These are phyloP conservation scores for Carabus problematicus DNA, from an alignment of 2,888 invertebrate species.

Conservation along the genomic window DNA sequence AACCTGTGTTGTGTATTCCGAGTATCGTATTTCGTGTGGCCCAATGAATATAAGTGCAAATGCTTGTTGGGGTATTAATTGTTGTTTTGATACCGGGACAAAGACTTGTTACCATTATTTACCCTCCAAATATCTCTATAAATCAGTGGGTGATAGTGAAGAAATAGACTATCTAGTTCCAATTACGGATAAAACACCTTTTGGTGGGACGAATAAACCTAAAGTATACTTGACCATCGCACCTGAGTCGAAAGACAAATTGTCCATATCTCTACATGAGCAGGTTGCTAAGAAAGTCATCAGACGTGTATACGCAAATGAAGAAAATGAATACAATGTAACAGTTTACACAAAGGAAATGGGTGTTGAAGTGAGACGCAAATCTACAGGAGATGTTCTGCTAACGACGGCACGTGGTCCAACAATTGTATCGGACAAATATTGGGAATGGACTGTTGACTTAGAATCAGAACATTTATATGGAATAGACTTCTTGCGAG, in stretches of 20 bases:
- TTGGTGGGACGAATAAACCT: slow-evolving; percentile 44
- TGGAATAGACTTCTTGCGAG: slow-evolving; percentile 64
- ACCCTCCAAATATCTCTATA: slow-evolving; percentile 54
- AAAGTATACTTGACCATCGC: slow-evolving; percentile 46
- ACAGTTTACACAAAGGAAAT: slow-evolving; percentile 9
- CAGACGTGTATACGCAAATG: slow-evolving; percentile 26
- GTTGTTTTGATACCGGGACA: slow-evolving; percentile 53
- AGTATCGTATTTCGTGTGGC: slow-evolving; percentile 54
- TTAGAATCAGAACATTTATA: slow-evolving; percentile 64
- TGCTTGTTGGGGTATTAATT: slow-evolving; percentile 49
- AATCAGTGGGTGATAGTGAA: slow-evolving; percentile 29
- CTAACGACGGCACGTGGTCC: slow-evolving; percentile 66
- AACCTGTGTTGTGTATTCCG: slow-evolving; percentile 51
- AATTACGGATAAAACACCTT: slow-evolving; percentile 46
- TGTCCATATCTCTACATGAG: slow-evolving; percentile 48
- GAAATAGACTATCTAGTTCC: slow-evolving; percentile 26
- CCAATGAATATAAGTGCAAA: slow-evolving; percentile 48
- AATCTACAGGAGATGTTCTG: slow-evolving; percentile 53
- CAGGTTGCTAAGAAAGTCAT: slow-evolving; percentile 16
- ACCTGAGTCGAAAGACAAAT: slow-evolving; percentile 46
- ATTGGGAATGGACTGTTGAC: slow-evolving; percentile 68
- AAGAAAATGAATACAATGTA: slow-evolving; percentile 20
- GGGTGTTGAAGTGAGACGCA: slow-evolving; percentile 28
- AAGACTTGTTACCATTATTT: slow-evolving; percentile 54
- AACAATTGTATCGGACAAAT: slow-evolving; percentile 65